Evolutionary conservation across 2,113 vertebrate genomes (phyloP).

Genomic region (Upupa epops): DNA sequence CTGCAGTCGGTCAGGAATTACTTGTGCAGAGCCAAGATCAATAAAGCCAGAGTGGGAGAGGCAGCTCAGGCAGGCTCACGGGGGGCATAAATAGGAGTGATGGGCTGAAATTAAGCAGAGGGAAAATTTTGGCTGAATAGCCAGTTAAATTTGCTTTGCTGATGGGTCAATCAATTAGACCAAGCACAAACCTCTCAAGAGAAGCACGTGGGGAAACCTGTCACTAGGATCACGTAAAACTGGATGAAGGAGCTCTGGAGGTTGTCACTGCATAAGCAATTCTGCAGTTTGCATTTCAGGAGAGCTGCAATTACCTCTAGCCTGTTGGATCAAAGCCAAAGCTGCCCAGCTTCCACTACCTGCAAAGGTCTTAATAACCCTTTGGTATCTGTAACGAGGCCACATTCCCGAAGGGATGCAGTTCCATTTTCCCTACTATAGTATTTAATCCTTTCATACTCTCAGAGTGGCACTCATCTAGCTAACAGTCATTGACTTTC

Average conservation of each 20-base stretch:
- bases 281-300: neutral
- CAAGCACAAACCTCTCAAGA: neutral
- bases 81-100: slow-evolving; percentile 43
- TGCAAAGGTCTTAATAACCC: neutral
- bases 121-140: slow-evolving; percentile 59
- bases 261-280: slow-evolving; percentile 22
- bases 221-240: slow-evolving; percentile 31
- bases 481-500: neutral
- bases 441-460: neutral
- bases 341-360: neutral
- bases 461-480: neutral
- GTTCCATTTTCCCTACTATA: neutral
- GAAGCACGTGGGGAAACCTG: slow-evolving; percentile 14
- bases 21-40: slow-evolving; percentile 1
- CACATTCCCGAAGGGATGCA: neutral
- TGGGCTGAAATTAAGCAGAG: slow-evolving; percentile 60
- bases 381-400: neutral
- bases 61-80: neutral
- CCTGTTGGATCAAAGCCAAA: neutral
- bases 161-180: slow-evolving; percentile 64
- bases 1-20: slow-evolving; percentile 5
- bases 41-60: slow-evolving; percentile 11
- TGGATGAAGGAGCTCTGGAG: slow-evolving; percentile 3
- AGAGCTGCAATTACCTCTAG: neutral
- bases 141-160: slow-evolving; percentile 68